Evolutionary conservation across 1,140 invertebrate genomes (phyloP), one percentile per base, ranked within the genome.

Genomic region (Centruroides vittatus): DNA sequence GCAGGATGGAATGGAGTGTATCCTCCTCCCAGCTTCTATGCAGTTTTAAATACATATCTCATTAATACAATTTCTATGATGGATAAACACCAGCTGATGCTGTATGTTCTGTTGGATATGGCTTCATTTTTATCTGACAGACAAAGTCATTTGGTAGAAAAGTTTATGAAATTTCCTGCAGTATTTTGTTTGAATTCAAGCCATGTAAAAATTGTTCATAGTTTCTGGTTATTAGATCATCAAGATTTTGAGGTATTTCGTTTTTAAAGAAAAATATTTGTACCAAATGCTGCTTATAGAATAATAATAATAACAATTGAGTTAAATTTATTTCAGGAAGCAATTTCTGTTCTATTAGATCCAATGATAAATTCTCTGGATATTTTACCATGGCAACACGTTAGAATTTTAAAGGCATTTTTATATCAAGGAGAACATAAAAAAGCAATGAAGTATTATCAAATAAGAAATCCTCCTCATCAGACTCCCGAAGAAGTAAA

Each of bases 191-290:
- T 86, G 10, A 84, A 79, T 60, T 80, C 81, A 47, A 84, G 81
- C 34, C 68, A 84, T 2, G 83, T 85, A 3, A 87, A 87, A 70
- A 76, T 87, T 0, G 83, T 86, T 1, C 85, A 89, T 68, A 87
- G 85, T 0, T 86, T 91, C 70, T 93, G 89, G 88, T 78, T 86
- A 56, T 74, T 93, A 10, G 90, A 94, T 74, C 86, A 89, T 64
- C 82, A 83, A 63, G 81, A 90, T 69, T 86, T 79, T 67, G 73
- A 78, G 61, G 73, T 74, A 67, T 58, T n/a, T 50, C 5, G 46
- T 36, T 35, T 6, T 7, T 13, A 41, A 10, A 23, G 23, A 23
- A 23, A 23, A 23, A 23, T 23, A 23, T 23, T 1, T 23, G 23
- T 23, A 23, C 23, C 0, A 23, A 23, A 23, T 23, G 23, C 23